Base-by-base conservation (phyloP, 2,113 vertebrate genomes). In the Butorides virescens region DNA sequence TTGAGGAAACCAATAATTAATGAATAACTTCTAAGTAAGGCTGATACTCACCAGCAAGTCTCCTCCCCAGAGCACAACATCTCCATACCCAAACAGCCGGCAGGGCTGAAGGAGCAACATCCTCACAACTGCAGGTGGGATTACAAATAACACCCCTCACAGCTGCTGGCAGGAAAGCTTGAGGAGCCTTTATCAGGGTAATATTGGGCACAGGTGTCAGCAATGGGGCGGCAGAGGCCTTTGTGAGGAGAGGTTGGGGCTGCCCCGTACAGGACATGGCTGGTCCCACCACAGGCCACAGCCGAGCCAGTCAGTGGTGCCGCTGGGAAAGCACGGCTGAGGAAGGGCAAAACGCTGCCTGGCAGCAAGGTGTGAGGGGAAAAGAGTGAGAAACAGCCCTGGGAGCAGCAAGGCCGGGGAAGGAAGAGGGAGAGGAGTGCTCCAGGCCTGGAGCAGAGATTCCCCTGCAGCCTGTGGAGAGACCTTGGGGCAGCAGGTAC, bases 71-170 rank as follows among this genome's bases (percentile, higher is more conserved):
- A n/a, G 36, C 42, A 44, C 42, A 44, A 44, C 42, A 15, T 44
- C 42, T 14, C 42, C 42, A 15, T 44, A 44, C 42, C 15, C 42
- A 44, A 15, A 44, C 42, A 44, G 42, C 42, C 42, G 6, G 36
- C 44, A 37, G n/a, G 15, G 34, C 27, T 23, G 29, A 7, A 30
- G 39, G 46, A 49, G 1, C 2, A 0, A 26, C 0, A 0, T 32
- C 46, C 59, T 15, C 29, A 18, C 4, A 6, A 47, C 11, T 49
- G 34, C 56, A 9, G 27, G 7, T 0, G 4, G 50, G 39, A 4
- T 23, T 6, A 10, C 21, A n/a, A 15, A 13, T 3, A 32, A 25
- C 5, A 9, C 5, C 17, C 29, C 10, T 6, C 74, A 13, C 42
- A 27, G 59, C 10, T 92, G 63, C 11, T 3, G 3, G 2, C 6